These are phyloP conservation scores for Sparidentex hasta DNA, from an alignment of 2,797 vertebrate genomes.

Conservation along the genomic window DNA sequence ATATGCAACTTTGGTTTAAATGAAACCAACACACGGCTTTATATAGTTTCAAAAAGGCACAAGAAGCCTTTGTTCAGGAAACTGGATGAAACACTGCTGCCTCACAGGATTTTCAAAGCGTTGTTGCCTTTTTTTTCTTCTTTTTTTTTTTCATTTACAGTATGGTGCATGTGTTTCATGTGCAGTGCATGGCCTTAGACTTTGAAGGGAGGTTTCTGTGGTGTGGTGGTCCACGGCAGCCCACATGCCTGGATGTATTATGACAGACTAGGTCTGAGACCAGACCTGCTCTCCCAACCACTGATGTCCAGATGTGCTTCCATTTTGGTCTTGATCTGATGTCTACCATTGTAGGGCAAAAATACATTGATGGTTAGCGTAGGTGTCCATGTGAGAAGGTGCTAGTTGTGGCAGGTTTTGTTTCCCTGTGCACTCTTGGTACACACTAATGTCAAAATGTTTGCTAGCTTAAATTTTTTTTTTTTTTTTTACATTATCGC, in stretches of 20 bases:
- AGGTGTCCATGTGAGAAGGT: slow-evolving; percentile 12
- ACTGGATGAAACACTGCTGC: slow-evolving; percentile 35
- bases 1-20: slow-evolving; percentile 21
- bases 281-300: slow-evolving; percentile 39
- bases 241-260: slow-evolving; percentile 48
- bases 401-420: background rate
- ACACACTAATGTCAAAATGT: background rate
- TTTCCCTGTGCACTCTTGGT: background rate
- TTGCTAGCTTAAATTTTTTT: background rate
- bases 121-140: background rate
- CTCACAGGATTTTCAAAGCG: slow-evolving; percentile 45
- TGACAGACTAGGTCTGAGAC: slow-evolving; percentile 47
- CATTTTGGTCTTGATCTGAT: slow-evolving; percentile 32
- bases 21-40: slow-evolving; percentile 19
- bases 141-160: slow-evolving; percentile 25
- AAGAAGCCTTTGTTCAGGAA: slow-evolving; percentile 51
- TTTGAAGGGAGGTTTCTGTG: slow-evolving; percentile 52
- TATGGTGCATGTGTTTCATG: slow-evolving; percentile 25
- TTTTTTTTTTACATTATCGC: background rate
- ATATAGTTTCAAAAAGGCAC: slow-evolving; percentile 31
- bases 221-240: slow-evolving; percentile 37
- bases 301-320: slow-evolving; percentile 71
- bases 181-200: slow-evolving; percentile 28
- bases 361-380: slow-evolving; percentile 1
- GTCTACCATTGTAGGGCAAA: slow-evolving; percentile 18